Percentiles rank a stretch among this genome's conserved stretches.
Evolutionary conservation across 2,888 invertebrate genomes (phyloP).

Genomic region (Oligia latruncula): DNA sequence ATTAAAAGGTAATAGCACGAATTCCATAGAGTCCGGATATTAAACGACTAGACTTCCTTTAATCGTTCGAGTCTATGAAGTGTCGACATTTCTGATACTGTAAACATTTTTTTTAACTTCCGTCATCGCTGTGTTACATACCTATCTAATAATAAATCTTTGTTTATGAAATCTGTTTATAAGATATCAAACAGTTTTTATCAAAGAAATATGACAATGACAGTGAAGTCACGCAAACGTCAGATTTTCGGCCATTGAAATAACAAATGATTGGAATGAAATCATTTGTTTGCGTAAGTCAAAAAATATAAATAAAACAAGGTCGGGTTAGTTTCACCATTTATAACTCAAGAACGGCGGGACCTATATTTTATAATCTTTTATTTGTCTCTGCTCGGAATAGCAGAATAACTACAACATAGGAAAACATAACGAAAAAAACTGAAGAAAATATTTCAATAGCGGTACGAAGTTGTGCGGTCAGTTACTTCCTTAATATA

Average conservation of each 20-base stretch:
- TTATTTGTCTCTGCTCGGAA: background rate
- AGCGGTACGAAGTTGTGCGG: too few relatives aligned
- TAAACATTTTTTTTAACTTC: constrained; percentile 30
- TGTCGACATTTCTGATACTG: constrained; percentile 8
- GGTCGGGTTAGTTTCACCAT: background rate
- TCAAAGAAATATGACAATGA: background rate
- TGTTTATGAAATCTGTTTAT: constrained; percentile 30
- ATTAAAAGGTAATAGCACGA: background rate
- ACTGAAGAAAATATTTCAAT: background rate
- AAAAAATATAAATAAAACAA: background rate
- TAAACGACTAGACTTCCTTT: constrained; percentile 47
- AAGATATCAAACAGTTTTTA: background rate
- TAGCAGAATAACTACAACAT: background rate
- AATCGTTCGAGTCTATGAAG: constrained; percentile 4
- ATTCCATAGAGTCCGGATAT: constrained; percentile 51
- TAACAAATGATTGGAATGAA: background rate
- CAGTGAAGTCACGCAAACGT: background rate
- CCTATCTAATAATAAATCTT: constrained; percentile 3
- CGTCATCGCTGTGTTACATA: constrained; percentile 17
- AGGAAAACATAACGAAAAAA: background rate
- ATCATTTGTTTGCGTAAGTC: constrained; percentile 7
- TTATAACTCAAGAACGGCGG: background rate
- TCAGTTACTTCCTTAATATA: background rate
- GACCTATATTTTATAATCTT: background rate
- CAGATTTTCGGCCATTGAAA: background rate